Evolutionary conservation across 2,888 invertebrate genomes (phyloP).

Genomic region (Trypoxylon attenuatum): DNA sequence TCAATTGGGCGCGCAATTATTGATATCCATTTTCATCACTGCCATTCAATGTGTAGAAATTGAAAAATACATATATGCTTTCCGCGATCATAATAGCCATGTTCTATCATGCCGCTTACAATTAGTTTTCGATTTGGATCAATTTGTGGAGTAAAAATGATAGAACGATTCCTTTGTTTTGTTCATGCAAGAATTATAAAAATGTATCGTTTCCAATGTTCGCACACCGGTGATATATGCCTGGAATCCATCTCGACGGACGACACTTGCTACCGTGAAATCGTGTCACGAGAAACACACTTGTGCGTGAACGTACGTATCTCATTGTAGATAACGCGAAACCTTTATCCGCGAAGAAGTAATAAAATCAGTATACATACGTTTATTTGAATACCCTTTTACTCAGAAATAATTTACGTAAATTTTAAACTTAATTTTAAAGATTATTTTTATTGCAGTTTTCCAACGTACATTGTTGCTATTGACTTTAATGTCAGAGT

Average conservation of each 20-base stretch:
- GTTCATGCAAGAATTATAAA: too few species aligned
- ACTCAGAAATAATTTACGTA: conserved; percentile 1
- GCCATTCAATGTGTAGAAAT: conserved; percentile 44
- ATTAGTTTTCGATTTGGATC: too few species aligned
- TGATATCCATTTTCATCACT: conserved; percentile 47
- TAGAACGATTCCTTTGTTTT: too few species aligned
- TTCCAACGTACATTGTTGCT: conserved; percentile 8
- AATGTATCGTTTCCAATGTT: too few species aligned
- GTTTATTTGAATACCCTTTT: not conserved
- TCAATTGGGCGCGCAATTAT: conserved; percentile 8
- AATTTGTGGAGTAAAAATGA: too few species aligned
- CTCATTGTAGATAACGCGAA: conserved; percentile 8
- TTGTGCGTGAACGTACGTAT: conserved; percentile 21
- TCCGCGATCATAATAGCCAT: conserved; percentile 10
- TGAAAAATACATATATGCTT: conserved; percentile 18
- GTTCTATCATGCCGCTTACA: conserved; percentile 4
- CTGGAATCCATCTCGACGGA: conserved; percentile 16
- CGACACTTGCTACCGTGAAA: conserved; percentile 14
- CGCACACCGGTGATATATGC: too few species aligned
- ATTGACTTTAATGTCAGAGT: conserved; percentile 1
- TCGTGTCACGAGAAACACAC: conserved; percentile 10
- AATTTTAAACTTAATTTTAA: conserved; percentile 7
- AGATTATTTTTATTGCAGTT: too few species aligned
- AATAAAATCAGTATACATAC: not conserved
- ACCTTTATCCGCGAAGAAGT: conserved; percentile 5